A percentile compares a stretch with the other conserved stretches of the same genome.
Evolutionary conservation across 2,888 invertebrate species (phyloP).

Genomic region (Agonopterix arenella): DNA sequence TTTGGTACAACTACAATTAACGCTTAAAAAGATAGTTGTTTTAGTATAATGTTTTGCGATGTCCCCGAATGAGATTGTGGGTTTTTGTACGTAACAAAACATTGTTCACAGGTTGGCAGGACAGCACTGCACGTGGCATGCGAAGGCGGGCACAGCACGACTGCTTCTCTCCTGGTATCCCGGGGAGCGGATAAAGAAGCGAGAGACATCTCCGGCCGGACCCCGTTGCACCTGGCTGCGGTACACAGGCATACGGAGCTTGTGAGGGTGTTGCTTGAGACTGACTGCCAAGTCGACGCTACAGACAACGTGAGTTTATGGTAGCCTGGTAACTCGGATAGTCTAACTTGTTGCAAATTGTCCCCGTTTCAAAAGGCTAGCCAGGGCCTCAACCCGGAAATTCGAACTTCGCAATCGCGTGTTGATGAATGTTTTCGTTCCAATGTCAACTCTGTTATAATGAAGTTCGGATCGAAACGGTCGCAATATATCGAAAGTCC

Average conservation of each 20-base stretch:
- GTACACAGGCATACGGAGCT: constrained; percentile 85
- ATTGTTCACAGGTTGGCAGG: constrained; percentile 50
- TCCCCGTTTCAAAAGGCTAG: too few relatives aligned
- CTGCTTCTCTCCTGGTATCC: constrained; percentile 76
- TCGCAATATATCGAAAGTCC: too few relatives aligned
- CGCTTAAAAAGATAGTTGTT: too few relatives aligned
- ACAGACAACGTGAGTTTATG: constrained; percentile 53
- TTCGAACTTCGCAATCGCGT: too few relatives aligned
- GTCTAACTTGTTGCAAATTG: not conserved
- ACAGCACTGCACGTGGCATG: constrained; percentile 85
- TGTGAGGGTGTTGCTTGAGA: constrained; percentile 82
- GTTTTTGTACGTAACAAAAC: too few relatives aligned
- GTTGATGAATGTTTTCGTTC: too few relatives aligned
- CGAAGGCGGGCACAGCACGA: constrained; percentile 80
- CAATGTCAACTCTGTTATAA: too few relatives aligned
- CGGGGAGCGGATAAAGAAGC: constrained; percentile 81
- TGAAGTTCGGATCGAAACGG: too few relatives aligned
- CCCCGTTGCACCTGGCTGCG: constrained; percentile 86
- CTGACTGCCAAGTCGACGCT: constrained; percentile 79
- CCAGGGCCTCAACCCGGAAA: too few relatives aligned
- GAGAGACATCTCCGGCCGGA: constrained; percentile 82
- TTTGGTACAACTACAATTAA: too few relatives aligned
- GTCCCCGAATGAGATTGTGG: too few relatives aligned
- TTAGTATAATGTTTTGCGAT: too few relatives aligned
- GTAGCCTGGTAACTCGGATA: constrained; percentile 14